Evolutionary conservation across 1,140 invertebrate species (phyloP).

Genomic region (Atta cephalotes): DNA sequence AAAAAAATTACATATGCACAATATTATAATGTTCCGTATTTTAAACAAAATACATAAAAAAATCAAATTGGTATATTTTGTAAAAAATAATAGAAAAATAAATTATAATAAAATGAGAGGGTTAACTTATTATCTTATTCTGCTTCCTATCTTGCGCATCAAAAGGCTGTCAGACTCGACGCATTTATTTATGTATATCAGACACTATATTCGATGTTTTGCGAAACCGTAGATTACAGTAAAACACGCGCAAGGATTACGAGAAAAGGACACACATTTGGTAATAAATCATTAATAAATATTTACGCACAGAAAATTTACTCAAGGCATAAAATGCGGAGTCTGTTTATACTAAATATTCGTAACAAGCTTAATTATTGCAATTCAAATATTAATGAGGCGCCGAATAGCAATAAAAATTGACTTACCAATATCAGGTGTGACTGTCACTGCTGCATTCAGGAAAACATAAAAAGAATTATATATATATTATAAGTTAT

Average conservation of each 20-base stretch:
- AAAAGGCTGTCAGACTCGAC: conserved; percentile 52
- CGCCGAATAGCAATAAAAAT: conserved; percentile 19
- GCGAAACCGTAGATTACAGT: conserved; percentile 49
- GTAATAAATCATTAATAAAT: conserved; percentile 17
- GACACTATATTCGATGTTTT: conserved; percentile 55
- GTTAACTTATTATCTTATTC: conserved; percentile 62
- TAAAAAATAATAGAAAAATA: background rate
- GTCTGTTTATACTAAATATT: conserved; percentile 75
- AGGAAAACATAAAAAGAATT: background rate
- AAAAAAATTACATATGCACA: background rate
- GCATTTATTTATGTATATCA: conserved; percentile 62
- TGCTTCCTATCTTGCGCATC: conserved; percentile 65
- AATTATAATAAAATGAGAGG: conserved; percentile 46
- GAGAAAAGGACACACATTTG: conserved; percentile 39
- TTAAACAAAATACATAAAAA: background rate
- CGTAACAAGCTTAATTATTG: conserved; percentile 36
- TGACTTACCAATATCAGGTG: conserved; percentile 23
- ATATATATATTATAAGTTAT: background rate
- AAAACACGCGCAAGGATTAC: conserved; percentile 33
- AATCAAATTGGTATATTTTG: background rate
- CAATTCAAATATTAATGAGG: background rate
- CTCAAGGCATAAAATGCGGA: conserved; percentile 63
- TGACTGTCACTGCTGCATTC: conserved; percentile 15
- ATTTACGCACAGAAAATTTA: conserved; percentile 15
- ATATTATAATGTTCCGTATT: background rate